These are phyloP conservation scores for Sinocyclocheilus grahami DNA, from an alignment of 2,113 vertebrate genomes.

Conservation along the genomic window DNA sequence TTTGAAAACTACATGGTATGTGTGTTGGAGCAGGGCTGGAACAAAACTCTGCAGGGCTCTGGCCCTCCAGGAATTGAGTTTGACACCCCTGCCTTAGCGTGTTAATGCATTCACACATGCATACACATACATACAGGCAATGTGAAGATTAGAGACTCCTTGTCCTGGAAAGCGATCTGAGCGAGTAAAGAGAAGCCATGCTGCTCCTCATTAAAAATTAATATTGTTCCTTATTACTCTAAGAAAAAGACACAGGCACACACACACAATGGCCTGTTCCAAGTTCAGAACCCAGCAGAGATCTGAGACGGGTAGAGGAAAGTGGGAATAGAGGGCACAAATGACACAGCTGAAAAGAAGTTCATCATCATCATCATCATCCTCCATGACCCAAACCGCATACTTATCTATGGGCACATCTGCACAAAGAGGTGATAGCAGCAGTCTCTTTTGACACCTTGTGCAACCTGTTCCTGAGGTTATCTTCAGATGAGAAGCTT, in stretches of 20 bases:
- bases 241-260: constrained; percentile 33
- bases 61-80: no score
- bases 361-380: constrained; percentile 1
- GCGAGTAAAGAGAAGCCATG: constrained; percentile 65
- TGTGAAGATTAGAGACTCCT: constrained; percentile 69
- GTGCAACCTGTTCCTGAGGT: constrained; percentile 59
- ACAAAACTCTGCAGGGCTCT: no score
- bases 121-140: constrained; percentile 46
- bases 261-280: background rate
- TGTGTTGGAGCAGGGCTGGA: no score
- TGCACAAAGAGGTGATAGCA: constrained; percentile 24
- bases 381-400: constrained; percentile 7
- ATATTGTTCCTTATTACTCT: constrained; percentile 65
- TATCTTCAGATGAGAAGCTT: constrained; percentile 59
- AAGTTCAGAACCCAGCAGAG: background rate
- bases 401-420: constrained; percentile 17
- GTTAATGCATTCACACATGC: constrained; percentile 1
- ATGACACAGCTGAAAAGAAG: constrained; percentile 17
- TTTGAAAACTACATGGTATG: no score
- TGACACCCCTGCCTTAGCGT: background rate
- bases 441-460: constrained; percentile 56
- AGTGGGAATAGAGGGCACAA: background rate
- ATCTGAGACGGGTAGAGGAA: background rate
- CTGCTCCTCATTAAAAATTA: constrained; percentile 72
- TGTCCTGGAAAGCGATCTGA: constrained; percentile 73